Evolutionary conservation across 2,888 invertebrate genomes (phyloP), one percentile per base, ranked within the genome.

Genomic region (Hirtodrosophila histrioides): DNA sequence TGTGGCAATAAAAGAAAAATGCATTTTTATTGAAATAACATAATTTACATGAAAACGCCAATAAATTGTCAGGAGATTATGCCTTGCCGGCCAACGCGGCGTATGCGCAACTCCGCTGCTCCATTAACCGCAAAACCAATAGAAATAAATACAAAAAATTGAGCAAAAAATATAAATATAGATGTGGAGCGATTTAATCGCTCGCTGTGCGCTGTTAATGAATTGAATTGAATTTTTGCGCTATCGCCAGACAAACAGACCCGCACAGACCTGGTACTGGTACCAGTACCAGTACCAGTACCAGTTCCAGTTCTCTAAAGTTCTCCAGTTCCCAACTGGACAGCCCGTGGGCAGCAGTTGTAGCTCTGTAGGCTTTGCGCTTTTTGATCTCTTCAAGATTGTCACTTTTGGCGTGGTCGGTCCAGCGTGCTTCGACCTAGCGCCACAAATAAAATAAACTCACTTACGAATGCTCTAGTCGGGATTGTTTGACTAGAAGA

Each of bases 11-110:
- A 86, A 74, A 84, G 75, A 80, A 86, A 86, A 84, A 86, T 75
- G 68, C 58, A 61, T 86, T 73, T 75, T 65, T 72, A 81, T 78
- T 79, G 69, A 75, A 85, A 82, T 78, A 78, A 75, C 76, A 85
- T 79, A 86, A 82, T 86, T 85, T 83, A 85, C 79, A 87, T 83
- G 73, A 73, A 80, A 85, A 81, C 73, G 74, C 70, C 79, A 78
- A 83, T 83, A 88, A 77, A 86, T 77, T 81, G 78, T 69, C 71
- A 70, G 68, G 61, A 68, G 78, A 75, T 75, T 77, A 79, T 68
- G 77, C 62, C 53, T 43, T 43, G 51, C 10, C 48, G 56, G 64
- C 58, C 56, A 33, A 56, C 10, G 63, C 51, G 55, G 61, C 69
- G 71, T 69, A 71, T 74, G 69, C 50, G 53, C 64, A 60, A 69